Evolutionary conservation across 2,797 vertebrate genomes (phyloP), one percentile per base, ranked within the genome.

Genomic region (Hyperoplus immaculatus): DNA sequence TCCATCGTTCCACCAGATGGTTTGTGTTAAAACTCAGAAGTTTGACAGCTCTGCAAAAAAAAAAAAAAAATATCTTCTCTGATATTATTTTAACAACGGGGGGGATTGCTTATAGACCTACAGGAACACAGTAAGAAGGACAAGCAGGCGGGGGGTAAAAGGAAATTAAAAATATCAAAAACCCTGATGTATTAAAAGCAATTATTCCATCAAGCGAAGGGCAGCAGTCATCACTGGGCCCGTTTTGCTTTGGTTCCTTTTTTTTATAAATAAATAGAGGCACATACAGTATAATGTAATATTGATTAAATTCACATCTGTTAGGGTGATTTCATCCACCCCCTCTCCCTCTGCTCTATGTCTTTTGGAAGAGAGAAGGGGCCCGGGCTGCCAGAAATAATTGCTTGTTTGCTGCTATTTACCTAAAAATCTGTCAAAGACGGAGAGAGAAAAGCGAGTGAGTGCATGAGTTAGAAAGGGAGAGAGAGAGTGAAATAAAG

Each of bases 241-340:
- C 63, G 65, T 84, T 88, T 90, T 86, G 78, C 88, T 89, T 87
- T 77, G 73, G 70, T 91, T 92, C 90, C 88, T 83, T 78, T 62
- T 82, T 87, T 79, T 77, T 78, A 68, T 79, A 77, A 87, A 92
- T 90, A 92, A 94, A 94, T 92, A 91, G 90, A 89, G 82, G 88
- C 89, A 89, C 90, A 88, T 93, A 29, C 29, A 29, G 29, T 29
- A 92, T 93, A 93, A 91, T 94, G 92, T 92, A 94, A 94, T 95
- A 94, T 95, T 95, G 94, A 95, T 94, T 95, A 89, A 93, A 95
- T 94, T 94, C 92, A 94, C 95, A 95, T 95, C 94, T 95, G 94
- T 87, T 90, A 81, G 92, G 92, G 93, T 94, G 95, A 95, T 94
- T 95, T 95, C 93, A 94, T 93, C 91, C 92, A 83, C 92, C 90